Evolutionary conservation across 2,113 vertebrate species (phyloP), one percentile per base, ranked within the genome.

Genomic region (Camarhynchus parvulus): DNA sequence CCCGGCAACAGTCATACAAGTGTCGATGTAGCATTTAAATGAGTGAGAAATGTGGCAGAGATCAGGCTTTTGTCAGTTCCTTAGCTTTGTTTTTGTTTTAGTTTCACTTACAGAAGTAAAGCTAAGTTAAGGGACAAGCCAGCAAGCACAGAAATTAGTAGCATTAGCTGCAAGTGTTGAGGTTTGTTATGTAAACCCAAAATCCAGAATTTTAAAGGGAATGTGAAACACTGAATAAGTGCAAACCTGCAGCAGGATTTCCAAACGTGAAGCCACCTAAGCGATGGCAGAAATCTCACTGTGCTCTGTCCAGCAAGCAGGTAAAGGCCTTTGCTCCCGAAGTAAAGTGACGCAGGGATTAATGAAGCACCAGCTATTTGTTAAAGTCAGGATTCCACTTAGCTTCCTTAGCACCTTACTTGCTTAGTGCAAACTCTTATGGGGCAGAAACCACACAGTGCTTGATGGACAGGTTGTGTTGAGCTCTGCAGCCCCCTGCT

Each of bases 181-280:
- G 50, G 61, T 70, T 78, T 41, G 8, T 22, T 77, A 8, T 1
- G 33, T 47, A 70, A 93, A 83, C 22, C 6, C 14, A 17, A 47
- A 80, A 41, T 24, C 10, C 6, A 10, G 18, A 80, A 50, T 83
- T 92, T 80, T 80, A 88, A 70, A 86, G 3, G 11, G 23, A 88
- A 37, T 44, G 11, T 44, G 31, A 80, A 76, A 69, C 13, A 39
- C 18, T 2, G 58, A 72, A 11, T 37, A 83, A 68, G 9, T 33
- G n/a, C 22, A 86, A 83, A 25, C 13, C 21, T 59, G 35, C 12
- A 13, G 30, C 20, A 42, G 25, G 31, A 83, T 88, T 83, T 90
- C 19, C n/a, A 73, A 75, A 75, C 0, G 0, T 15, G 31, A 83
- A 70, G 14, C 5, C 5, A 31, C 14, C 0, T 0, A 53, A 68